These are phyloP conservation scores for Julus scandinavius DNA, from an alignment of 2,888 invertebrate species.

Conservation along the genomic window DNA sequence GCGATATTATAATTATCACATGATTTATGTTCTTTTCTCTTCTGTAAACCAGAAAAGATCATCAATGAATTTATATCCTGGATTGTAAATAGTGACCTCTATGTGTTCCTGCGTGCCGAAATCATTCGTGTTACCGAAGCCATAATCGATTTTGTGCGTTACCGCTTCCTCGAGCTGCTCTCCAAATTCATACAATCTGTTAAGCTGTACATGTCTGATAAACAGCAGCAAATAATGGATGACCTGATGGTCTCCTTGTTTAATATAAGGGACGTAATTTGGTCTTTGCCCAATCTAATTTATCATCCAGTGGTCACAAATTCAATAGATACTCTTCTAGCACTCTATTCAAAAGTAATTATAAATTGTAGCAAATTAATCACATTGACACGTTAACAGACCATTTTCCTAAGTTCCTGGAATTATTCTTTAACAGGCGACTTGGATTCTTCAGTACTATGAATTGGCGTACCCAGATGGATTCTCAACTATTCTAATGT, in stretches of 20 bases:
- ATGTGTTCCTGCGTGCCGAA: conserved; percentile 46
- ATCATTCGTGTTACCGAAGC: neutral
- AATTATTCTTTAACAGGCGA: conserved; percentile 35
- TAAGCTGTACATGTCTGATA: conserved; percentile 38
- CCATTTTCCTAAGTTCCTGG: neutral
- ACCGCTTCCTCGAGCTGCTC: neutral
- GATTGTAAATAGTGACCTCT: conserved; percentile 47
- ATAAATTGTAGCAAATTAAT: neutral
- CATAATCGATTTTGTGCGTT: neutral
- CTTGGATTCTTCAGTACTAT: conserved; percentile 55
- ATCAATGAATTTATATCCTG: conserved; percentile 50
- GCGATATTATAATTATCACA: neutral
- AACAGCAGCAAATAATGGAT: conserved; percentile 50
- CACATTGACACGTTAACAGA: neutral
- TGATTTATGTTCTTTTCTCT: neutral
- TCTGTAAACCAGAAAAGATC: conserved; percentile 3
- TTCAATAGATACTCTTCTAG: neutral
- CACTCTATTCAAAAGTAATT: neutral
- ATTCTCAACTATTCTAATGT: conserved; percentile 35
- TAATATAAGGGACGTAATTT: conserved; percentile 40
- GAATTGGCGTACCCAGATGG: conserved; percentile 49
- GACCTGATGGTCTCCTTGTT: conserved; percentile 11
- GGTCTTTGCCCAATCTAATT: conserved; percentile 22
- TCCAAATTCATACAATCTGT: neutral
- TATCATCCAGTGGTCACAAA: conserved; percentile 1